Percentiles rank a stretch among this genome's conserved stretches.
Evolutionary conservation across 2,113 vertebrate genomes (phyloP).

Genomic region (Ivindomyrus marchei): DNA sequence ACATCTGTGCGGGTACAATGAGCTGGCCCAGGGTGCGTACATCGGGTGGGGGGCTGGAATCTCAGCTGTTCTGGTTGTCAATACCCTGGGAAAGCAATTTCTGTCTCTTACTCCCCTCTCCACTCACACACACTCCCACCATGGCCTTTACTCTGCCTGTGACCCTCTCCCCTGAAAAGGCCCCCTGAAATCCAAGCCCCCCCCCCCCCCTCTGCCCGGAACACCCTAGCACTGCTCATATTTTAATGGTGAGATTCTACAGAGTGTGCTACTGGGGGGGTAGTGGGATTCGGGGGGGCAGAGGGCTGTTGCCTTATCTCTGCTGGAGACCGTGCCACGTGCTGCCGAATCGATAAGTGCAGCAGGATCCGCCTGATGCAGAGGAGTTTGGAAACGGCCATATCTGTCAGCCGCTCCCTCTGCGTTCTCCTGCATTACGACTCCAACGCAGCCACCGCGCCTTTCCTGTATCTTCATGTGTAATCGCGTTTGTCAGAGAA

Average conservation of each 20-base stretch:
- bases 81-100: slow-evolving; percentile 73
- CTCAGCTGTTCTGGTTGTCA: slow-evolving; percentile 70
- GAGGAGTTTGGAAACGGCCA: background rate
- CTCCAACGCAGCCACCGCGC: background rate
- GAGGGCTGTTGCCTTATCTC: background rate
- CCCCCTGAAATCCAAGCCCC: slow-evolving; percentile 63
- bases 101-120: background rate
- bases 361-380: background rate
- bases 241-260: slow-evolving; percentile 40
- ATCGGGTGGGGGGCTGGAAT: slow-evolving; percentile 38
- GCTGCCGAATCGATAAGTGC: background rate
- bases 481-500: background rate
- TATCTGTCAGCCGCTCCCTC: background rate
- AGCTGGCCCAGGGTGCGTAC: slow-evolving; percentile 27
- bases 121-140: slow-evolving; percentile 19
- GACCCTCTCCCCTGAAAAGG: slow-evolving; percentile 39
- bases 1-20: slow-evolving; percentile 51
- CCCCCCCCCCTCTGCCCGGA: background rate
- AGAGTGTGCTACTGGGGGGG: background rate
- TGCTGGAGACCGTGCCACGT: background rate
- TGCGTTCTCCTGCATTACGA: background rate
- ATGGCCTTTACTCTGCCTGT: slow-evolving; percentile 24
- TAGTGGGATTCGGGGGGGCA: background rate
- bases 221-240: slow-evolving; percentile 41
- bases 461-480: background rate